Percentiles rank a stretch among this genome's conserved stretches.
Conservation (phyloP, 2,797 vertebrate genomes). For the Chiroxiphia lanceolata region DNA sequence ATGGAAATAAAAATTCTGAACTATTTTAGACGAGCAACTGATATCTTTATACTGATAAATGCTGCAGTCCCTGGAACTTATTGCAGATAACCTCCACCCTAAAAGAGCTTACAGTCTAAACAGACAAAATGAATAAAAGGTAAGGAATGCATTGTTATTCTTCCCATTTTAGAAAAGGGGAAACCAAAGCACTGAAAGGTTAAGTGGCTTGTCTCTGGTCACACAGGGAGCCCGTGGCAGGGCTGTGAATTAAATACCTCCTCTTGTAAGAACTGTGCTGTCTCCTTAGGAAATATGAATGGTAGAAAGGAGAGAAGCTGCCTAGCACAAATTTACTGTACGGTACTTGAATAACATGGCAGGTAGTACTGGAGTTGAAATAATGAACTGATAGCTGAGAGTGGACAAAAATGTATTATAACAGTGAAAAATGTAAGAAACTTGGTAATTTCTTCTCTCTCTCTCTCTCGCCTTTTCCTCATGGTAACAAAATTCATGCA, state of each 20-base stretch:
- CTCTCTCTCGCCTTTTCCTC: neutral
- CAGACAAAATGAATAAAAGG: conserved; percentile 17
- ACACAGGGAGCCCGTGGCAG: neutral
- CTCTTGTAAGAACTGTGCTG: neutral
- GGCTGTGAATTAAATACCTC: conserved; percentile 32
- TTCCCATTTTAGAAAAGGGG: neutral
- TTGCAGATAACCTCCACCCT: neutral
- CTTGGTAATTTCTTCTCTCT: neutral
- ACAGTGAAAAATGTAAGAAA: neutral
- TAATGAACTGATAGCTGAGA: conserved; percentile 10
- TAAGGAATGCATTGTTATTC: neutral
- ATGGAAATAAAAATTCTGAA: conserved; percentile 23
- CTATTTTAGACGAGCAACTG: neutral
- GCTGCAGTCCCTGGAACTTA: neutral
- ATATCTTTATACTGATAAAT: conserved; percentile 32
- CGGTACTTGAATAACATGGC: conserved; percentile 27
- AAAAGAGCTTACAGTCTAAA: neutral
- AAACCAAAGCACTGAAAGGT: conserved; percentile 26
- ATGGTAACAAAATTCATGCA: neutral
- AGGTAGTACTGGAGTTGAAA: conserved; percentile 26
- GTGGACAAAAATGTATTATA: conserved; percentile 17
- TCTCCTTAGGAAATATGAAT: conserved; percentile 38
- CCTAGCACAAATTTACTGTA: conserved; percentile 10
- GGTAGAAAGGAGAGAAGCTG: conserved; percentile 12
- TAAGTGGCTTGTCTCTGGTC: conserved; percentile 45